phyloP scores from a whole-genome alignment of 1,140 invertebrate species.

The Rhopalosiphum padi region DNA sequence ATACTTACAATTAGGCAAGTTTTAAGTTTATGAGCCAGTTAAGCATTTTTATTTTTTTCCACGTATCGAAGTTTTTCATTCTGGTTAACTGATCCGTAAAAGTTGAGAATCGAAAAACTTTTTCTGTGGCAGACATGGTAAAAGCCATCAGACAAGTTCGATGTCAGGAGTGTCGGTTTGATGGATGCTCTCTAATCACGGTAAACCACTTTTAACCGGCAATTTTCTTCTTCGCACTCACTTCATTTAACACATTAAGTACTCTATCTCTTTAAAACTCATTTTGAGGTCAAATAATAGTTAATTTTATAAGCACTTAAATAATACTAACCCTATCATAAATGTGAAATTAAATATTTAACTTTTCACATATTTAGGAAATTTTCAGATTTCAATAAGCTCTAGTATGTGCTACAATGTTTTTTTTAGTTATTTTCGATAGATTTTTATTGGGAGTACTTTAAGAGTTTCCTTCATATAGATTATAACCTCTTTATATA shows the following conservation, averaged over 20 bases:
- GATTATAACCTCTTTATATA: neutral
- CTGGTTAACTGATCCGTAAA: conserved; percentile 55
- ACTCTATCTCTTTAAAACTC: conserved; percentile 40
- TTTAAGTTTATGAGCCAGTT: conserved; percentile 22
- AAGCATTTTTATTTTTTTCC: conserved; percentile 41
- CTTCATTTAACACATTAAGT: conserved; percentile 56
- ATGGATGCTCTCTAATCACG: conserved; percentile 57
- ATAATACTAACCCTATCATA: neutral
- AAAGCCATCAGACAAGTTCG: conserved; percentile 57
- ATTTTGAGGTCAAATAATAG: neutral
- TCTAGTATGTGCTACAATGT: neutral
- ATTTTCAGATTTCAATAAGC: neutral
- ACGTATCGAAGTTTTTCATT: conserved; percentile 51
- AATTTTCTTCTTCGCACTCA: conserved; percentile 25
- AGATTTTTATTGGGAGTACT: neutral
- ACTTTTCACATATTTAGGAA: neutral
- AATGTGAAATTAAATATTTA: neutral
- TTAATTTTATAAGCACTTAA: conserved; percentile 12
- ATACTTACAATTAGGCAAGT: conserved; percentile 24
- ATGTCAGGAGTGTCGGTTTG: conserved; percentile 54
- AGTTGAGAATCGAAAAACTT: conserved; percentile 57
- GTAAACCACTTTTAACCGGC: conserved; percentile 55
- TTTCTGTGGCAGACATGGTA: conserved; percentile 44
- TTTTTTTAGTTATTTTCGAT: neutral
- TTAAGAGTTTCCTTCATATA: neutral